Evolutionary conservation across 2,113 vertebrate genomes (phyloP).

Genomic region (Nanger granti): DNA sequence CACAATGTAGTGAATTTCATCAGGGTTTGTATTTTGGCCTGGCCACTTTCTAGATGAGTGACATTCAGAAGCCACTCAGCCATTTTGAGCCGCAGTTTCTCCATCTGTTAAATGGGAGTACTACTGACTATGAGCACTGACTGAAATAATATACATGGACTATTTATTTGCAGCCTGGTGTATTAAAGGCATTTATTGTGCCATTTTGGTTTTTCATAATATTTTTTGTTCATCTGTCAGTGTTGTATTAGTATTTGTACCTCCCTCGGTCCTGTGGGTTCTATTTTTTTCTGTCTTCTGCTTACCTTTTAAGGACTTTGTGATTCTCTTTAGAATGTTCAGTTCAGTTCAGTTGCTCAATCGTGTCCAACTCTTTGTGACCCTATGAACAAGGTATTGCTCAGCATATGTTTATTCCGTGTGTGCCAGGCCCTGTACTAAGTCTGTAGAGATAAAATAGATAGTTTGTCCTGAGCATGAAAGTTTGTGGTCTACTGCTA

Average conservation of each 20-base stretch:
- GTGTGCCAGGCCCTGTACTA: not conserved
- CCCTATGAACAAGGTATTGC: not conserved
- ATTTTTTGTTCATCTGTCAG: not conserved
- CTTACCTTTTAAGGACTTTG: not conserved
- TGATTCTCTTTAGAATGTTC: not conserved
- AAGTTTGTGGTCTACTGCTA: not conserved
- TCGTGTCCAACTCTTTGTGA: too few relatives aligned
- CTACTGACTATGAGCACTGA: not conserved
- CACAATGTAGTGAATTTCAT: not conserved
- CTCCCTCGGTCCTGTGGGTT: not conserved
- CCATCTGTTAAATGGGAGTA: not conserved
- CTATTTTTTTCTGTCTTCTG: not conserved
- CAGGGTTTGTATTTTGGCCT: not conserved
- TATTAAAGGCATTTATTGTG: not conserved
- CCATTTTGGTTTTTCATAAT: not conserved
- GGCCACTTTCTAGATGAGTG: not conserved
- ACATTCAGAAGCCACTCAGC: not conserved
- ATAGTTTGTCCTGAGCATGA: not conserved
- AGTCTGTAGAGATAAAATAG: not conserved
- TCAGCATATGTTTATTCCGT: not conserved
- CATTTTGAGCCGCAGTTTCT: not conserved
- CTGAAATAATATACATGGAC: not conserved
- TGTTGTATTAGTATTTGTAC: not conserved
- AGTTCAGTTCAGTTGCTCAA: too few relatives aligned
- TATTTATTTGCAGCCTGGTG: not conserved